A percentile compares a stretch with the other conserved stretches of the same genome.
Conservation (phyloP, 2,113 vertebrate species). For the Tringa solitaria region DNA sequence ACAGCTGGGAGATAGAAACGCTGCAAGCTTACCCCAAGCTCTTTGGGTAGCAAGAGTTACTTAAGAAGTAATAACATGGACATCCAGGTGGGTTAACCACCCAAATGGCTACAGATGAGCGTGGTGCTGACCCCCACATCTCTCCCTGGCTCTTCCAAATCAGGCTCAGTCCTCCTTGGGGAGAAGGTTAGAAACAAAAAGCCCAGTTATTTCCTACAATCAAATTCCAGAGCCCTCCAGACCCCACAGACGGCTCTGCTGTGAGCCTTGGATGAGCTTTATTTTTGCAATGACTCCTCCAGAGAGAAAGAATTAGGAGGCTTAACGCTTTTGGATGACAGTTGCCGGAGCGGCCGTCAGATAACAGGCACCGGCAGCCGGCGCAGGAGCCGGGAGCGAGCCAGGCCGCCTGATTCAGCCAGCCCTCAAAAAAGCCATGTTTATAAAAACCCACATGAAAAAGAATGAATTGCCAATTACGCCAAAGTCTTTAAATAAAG, state of each 20-base stretch:
- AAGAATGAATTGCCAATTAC: background rate
- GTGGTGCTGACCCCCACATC: background rate
- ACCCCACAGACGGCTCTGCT: background rate
- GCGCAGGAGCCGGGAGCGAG: background rate
- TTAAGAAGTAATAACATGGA: background rate
- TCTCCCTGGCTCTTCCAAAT: background rate
- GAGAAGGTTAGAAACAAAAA: background rate
- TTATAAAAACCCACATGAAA: slow-evolving; percentile 40
- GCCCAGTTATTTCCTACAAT: background rate
- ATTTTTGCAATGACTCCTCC: slow-evolving; percentile 1
- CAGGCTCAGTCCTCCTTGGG: background rate
- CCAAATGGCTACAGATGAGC: background rate
- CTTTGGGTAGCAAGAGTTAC: background rate
- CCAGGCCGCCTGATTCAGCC: background rate
- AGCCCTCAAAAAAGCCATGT: background rate
- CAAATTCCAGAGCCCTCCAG: background rate
- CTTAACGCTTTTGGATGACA: background rate
- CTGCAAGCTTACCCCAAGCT: background rate
- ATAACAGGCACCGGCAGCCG: background rate
- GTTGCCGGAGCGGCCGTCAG: background rate
- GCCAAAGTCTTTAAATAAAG: slow-evolving; percentile 9
- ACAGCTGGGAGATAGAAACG: background rate
- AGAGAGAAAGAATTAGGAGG: slow-evolving; percentile 43
- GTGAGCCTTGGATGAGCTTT: background rate
- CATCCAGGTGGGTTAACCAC: background rate